Evolutionary conservation across 2,888 invertebrate genomes (phyloP).

Genomic region (Andrena camellia): DNA sequence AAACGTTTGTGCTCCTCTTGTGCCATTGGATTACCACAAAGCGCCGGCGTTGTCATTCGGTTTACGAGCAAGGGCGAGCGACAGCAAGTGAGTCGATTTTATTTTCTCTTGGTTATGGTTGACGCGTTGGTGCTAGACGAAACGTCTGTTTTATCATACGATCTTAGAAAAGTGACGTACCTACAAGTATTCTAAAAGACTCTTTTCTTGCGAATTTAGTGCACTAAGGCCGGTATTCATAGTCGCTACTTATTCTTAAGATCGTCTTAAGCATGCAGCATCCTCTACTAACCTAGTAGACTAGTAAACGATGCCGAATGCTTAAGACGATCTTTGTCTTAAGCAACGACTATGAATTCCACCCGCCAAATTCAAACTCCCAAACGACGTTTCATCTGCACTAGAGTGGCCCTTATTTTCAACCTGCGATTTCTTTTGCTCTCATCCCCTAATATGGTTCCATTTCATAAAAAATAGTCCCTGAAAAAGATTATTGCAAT

Average conservation of each 20-base stretch:
- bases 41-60: not conserved
- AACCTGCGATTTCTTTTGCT: no score
- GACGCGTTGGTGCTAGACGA: not conserved
- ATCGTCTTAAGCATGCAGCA: no score
- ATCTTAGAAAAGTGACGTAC: not conserved
- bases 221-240: no score
- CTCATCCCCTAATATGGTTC: no score
- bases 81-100: slow-evolving; percentile 36
- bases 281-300: no score
- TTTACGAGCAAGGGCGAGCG: not conserved
- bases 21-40: slow-evolving; percentile 60
- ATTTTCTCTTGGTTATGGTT: not conserved
- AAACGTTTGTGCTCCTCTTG: slow-evolving; percentile 27
- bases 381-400: not conserved
- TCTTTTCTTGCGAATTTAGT: not conserved
- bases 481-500: no score
- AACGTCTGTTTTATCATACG: not conserved
- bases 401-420: not conserved
- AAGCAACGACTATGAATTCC: no score
- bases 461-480: no score
- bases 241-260: no score
- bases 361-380: not conserved
- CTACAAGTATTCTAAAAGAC: no score
- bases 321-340: no score
- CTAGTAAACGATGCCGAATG: no score